These are phyloP conservation scores for Halichoeres trimaculatus DNA, from an alignment of 2,113 vertebrate species.

Conservation along the genomic window DNA sequence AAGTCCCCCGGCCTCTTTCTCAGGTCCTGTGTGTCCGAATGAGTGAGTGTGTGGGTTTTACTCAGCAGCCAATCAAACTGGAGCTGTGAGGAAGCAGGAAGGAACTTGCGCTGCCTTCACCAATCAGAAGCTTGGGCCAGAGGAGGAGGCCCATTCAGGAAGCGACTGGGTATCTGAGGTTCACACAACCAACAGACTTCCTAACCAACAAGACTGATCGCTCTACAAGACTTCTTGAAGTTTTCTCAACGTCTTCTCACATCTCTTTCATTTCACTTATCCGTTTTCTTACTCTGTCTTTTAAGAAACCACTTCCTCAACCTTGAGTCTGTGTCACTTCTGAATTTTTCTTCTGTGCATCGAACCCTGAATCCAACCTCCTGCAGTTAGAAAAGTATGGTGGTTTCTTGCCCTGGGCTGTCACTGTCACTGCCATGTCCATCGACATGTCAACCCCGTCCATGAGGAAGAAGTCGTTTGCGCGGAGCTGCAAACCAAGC, in stretches of 20 bases:
- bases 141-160: conserved; percentile 64
- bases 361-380: not conserved
- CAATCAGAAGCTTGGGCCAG: conserved; percentile 53
- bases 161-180: conserved; percentile 43
- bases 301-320: not conserved
- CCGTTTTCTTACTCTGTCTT: not conserved
- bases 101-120: conserved; percentile 43
- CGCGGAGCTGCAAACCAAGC: conserved; percentile 41
- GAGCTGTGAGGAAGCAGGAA: conserved; percentile 70
- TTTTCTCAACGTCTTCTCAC: not conserved
- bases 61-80: conserved; percentile 39
- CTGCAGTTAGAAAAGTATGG: conserved; percentile 50
- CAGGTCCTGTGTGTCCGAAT: conserved; percentile 29
- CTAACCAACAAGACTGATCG: conserved; percentile 18
- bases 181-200: conserved; percentile 60
- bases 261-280: not conserved
- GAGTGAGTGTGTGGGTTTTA: conserved; percentile 30
- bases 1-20: conserved; percentile 64
- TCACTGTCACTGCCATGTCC: conserved; percentile 40
- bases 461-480: conserved; percentile 68
- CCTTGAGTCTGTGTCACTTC: not conserved
- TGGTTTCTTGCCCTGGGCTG: conserved; percentile 15
- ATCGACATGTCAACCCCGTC: conserved; percentile 58
- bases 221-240: not conserved
- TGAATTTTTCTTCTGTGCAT: not conserved